Evolutionary conservation across 2,797 vertebrate species (phyloP), one percentile per base, ranked within the genome.

Genomic region (Xenops minutus): DNA sequence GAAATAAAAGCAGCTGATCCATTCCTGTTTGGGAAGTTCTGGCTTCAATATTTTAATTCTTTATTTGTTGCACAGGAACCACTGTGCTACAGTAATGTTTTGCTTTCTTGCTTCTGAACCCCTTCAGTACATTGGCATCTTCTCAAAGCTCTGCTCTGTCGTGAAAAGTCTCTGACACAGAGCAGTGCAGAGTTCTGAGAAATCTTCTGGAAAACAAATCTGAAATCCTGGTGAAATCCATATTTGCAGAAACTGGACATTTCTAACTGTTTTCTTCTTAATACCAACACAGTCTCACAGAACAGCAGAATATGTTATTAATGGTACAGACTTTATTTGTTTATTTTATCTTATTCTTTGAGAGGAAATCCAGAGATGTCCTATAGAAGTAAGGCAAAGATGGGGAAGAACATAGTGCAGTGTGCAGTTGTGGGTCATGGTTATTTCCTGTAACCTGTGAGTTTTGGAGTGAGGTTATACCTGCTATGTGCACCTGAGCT

Each of bases 201-300:
- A 89, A 59, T 61, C 23, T 88, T 59, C 23, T 71, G 41, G 71
- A 52, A 87, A 93, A 76, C 32, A 56, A 44, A 78, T 67, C 48
- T 85, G 78, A 89, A 91, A 58, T 85, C 44, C 62, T 67, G 43
- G 88, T 64, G 85, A 79, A 91, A 85, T 85, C 67, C 63, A 32
- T 34, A 55, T 59, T 73, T 48, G 55, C 32, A 82, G 39, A 34
- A 82, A 51, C 39, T 82, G 46, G 76, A 21, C 52, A 17, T 91
- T 92, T 26, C 62, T 67, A 71, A 19, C 48, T 80, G 26, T 62
- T 93, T 85, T 85, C 34, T 30, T 91, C 7, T 41, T 88, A 22
- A 18, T 55, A 66, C 46, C 44, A 51, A 43, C 46, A 37, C 15
- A 43, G 6, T 48, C 36, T 46, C 27, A 68, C 15, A 76, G 29